Evolutionary conservation across 2,113 vertebrate genomes (phyloP).

Genomic region (Labrus mixtus): DNA sequence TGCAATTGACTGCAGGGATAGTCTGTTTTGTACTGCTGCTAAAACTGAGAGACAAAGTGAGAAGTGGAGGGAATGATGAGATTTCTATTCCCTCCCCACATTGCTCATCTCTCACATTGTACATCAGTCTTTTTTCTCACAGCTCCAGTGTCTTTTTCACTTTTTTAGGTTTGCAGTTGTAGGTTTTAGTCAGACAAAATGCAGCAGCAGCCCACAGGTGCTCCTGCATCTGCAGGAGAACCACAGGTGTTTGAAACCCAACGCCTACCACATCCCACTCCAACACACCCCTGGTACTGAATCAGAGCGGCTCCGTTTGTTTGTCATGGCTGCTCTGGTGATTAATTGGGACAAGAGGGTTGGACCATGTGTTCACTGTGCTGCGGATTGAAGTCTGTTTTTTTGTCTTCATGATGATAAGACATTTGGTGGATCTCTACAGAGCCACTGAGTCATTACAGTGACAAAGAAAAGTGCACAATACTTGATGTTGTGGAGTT

Average conservation of each 20-base stretch:
- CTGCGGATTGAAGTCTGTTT: slow-evolving; percentile 20
- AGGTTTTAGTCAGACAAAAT: slow-evolving; percentile 63
- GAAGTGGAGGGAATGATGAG: slow-evolving; percentile 43
- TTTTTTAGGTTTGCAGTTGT: slow-evolving; percentile 30
- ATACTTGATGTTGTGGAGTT: not conserved
- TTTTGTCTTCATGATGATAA: slow-evolving; percentile 22
- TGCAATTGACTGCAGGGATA: slow-evolving; percentile 62
- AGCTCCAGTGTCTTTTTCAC: not conserved
- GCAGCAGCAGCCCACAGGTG: slow-evolving; percentile 14
- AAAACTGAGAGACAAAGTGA: slow-evolving; percentile 34
- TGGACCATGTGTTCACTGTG: slow-evolving; percentile 14
- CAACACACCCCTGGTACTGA: slow-evolving; percentile 11
- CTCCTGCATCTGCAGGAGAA: slow-evolving; percentile 17
- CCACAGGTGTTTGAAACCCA: slow-evolving; percentile 51
- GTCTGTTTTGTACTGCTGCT: slow-evolving; percentile 33
- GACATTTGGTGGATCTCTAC: slow-evolving; percentile 14
- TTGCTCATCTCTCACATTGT: slow-evolving; percentile 34
- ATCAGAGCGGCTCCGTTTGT: slow-evolving; percentile 15
- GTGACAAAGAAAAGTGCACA: not conserved
- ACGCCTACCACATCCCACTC: slow-evolving; percentile 22
- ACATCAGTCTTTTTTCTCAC: slow-evolving; percentile 27
- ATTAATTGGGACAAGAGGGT: slow-evolving; percentile 32
- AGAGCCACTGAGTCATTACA: slow-evolving; percentile 9
- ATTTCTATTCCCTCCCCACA: slow-evolving; percentile 41
- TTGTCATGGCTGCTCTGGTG: slow-evolving; percentile 23